These are phyloP conservation scores for Epizoanthus rinbou DNA, from an alignment of 92 coral and sea anemone genomes.

Conservation along the genomic window DNA sequence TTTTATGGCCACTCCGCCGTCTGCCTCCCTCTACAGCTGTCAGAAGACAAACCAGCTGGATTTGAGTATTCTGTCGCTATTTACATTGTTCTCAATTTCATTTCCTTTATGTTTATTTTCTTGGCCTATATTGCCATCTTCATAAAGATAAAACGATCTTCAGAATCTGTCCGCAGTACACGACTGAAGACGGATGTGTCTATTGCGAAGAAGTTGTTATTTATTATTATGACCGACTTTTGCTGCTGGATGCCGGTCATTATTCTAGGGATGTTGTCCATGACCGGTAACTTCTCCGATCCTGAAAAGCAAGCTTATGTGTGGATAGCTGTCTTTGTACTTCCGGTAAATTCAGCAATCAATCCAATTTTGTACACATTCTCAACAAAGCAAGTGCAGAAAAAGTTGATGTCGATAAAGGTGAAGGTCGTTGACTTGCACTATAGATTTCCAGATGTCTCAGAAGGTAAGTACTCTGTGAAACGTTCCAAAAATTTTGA, in stretches of 20 bases:
- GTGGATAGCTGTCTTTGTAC: conserved; percentile 80
- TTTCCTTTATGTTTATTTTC: conserved; percentile 45
- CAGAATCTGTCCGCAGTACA: no score
- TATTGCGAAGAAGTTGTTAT: conserved; percentile 57
- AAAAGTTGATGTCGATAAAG: background rate
- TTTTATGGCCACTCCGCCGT: conserved; percentile 49
- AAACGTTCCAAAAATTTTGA: no score
- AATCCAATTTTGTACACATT: conserved; percentile 78
- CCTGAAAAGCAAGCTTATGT: conserved; percentile 57
- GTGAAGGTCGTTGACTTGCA: no score
- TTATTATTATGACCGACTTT: conserved; percentile 60
- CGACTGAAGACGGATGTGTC: conserved; percentile 47
- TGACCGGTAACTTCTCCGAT: conserved; percentile 62
- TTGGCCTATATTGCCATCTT: conserved; percentile 44
- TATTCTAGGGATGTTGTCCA: conserved; percentile 55
- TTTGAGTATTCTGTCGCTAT: conserved; percentile 47
- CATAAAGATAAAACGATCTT: background rate
- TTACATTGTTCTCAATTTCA: conserved; percentile 37
- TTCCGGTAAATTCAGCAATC: conserved; percentile 73
- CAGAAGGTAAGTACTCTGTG: no score
- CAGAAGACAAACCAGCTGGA: conserved; percentile 43
- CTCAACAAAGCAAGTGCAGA: conserved; percentile 58
- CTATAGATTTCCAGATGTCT: no score
- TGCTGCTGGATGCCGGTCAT: conserved; percentile 76
- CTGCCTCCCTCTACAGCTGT: conserved; percentile 46